Conservation (phyloP, 2,888 invertebrate genomes). For the Melanchra persicariae region DNA sequence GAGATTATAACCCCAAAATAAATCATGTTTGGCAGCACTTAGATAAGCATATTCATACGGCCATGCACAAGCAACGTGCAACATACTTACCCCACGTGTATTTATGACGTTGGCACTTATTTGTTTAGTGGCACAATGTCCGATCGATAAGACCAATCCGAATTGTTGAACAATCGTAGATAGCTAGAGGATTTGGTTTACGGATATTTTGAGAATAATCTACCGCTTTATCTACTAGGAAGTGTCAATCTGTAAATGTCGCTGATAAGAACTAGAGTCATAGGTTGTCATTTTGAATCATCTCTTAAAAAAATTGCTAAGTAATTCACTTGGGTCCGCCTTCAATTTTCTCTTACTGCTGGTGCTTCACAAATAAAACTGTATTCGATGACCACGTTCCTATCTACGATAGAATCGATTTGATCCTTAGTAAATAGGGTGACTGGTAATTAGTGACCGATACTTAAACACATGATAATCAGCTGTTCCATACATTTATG, state of each 20-base stretch:
- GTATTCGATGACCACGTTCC: background rate
- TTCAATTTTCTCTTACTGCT: too few relatives aligned
- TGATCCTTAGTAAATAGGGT: too few relatives aligned
- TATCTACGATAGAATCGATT: background rate
- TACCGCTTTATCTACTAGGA: slow-evolving; percentile 12
- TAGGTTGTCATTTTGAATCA: background rate
- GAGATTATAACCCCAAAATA: background rate
- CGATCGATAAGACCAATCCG: slow-evolving; percentile 33
- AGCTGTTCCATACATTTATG: too few relatives aligned
- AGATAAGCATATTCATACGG: background rate
- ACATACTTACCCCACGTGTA: background rate
- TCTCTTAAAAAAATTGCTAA: background rate
- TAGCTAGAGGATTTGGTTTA: background rate
- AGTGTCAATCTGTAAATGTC: background rate
- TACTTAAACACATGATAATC: too few relatives aligned
- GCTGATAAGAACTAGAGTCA: background rate
- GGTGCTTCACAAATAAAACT: too few relatives aligned
- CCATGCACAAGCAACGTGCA: slow-evolving; percentile 9
- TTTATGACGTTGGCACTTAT: background rate
- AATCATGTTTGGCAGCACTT: slow-evolving; percentile 5
- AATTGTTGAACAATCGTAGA: background rate
- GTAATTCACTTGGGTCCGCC: background rate
- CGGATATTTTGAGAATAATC: slow-evolving; percentile 7
- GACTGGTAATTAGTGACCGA: too few relatives aligned
- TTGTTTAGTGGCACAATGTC: background rate